These are phyloP conservation scores for Crossocerus cetratus DNA, from an alignment of 2,888 invertebrate genomes.

Conservation along the genomic window DNA sequence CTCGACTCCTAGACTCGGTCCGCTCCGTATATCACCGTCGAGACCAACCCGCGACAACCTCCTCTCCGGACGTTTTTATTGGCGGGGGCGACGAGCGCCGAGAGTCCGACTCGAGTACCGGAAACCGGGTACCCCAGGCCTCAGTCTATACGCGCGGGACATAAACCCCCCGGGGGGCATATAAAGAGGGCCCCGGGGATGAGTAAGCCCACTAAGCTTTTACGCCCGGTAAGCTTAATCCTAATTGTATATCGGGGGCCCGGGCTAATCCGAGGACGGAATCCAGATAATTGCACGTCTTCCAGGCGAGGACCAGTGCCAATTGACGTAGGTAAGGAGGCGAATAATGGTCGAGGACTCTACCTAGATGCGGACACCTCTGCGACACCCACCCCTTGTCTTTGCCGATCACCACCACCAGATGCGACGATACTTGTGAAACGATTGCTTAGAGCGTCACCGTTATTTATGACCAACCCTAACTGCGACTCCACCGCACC, in stretches of 20 bases:
- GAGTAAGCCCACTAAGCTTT: background rate
- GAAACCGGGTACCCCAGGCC: no score
- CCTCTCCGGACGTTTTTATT: slow-evolving; percentile 12
- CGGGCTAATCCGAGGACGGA: slow-evolving; percentile 12
- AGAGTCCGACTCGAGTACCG: no score
- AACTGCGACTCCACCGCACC: no score
- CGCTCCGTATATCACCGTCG: background rate
- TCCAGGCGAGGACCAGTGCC: background rate
- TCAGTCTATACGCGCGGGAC: background rate
- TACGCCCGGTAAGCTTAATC: slow-evolving; percentile 16
- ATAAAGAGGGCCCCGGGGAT: background rate
- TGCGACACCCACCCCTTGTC: background rate
- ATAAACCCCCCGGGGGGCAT: background rate
- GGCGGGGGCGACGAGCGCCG: background rate
- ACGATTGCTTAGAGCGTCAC: slow-evolving; percentile 10
- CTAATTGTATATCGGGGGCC: slow-evolving; percentile 10
- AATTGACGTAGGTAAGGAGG: background rate
- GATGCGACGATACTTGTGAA: slow-evolving; percentile 5
- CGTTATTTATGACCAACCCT: slow-evolving; percentile 28
- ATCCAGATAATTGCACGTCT: background rate
- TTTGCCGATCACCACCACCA: slow-evolving; percentile 4
- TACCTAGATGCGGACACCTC: background rate
- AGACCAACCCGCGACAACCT: background rate
- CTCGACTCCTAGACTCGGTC: background rate
- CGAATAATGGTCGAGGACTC: background rate